Evolutionary conservation across 2,888 invertebrate genomes (phyloP), one percentile per base, ranked within the genome.

Genomic region (Idaea dimidiata): DNA sequence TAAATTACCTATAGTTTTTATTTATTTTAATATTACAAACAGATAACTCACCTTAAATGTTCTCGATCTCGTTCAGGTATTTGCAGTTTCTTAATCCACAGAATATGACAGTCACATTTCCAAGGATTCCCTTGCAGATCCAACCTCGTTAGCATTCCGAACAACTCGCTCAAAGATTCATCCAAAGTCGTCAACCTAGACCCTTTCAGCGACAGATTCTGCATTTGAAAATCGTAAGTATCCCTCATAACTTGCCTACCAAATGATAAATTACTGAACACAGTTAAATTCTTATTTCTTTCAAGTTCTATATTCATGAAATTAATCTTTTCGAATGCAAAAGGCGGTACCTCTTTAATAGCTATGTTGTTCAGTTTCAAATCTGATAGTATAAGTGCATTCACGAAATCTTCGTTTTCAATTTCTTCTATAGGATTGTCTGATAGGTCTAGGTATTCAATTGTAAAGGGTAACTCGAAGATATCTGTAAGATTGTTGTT

Each of bases 61-160:
- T 89, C 86, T 54, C 85, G 87, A 69, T 88, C 82, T 16, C 85
- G 80, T 1, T 81, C 80, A 0, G 85, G 73, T 61, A 93, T 87
- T 73, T 92, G 91, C 43, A 92, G 70, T 7, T 77, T 61, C 71
- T 88, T 88, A 16, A 94, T 59, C 94, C 94, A 94, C 18, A 81
- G 75, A 58, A 95, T 83, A 17, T 90, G 84, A 75, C 95, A 95
- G 72, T 95, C 94, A 71, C 95, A 95, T 10, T 82, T 81, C 95
- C 95, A 95, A 0, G 93, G 93, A 77, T 95, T 95, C 0, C 93
- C 93, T 70, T 94, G 94, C 10, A 95, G 71, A 70, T 94, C 94
- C 58, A 95, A 67, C 55, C 83, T 74, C 0, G 82, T 66, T 1
- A 92, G 76, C 57, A 86, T 88, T 16, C 93, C 91, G 63, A 94